Conservation (phyloP, 2,888 invertebrate species). For the Eupithecia pulchellata region DNA sequence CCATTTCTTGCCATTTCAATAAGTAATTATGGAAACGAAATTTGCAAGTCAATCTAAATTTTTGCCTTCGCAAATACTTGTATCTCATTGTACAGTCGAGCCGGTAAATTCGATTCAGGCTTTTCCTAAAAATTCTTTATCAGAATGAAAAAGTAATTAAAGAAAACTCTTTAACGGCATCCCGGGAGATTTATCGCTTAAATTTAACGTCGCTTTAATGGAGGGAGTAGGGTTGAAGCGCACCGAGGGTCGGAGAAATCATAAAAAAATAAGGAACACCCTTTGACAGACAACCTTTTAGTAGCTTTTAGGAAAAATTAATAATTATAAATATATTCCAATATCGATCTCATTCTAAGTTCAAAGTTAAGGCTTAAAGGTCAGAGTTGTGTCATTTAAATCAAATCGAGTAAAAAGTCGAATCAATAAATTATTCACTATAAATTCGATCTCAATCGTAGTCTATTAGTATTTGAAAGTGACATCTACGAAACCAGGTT, state of each 20-base stretch:
- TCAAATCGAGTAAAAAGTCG: not conserved
- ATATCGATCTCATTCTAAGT: not conserved
- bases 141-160: constrained; percentile 50
- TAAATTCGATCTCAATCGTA: not conserved
- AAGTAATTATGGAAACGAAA: constrained; percentile 14
- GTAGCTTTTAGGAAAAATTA: not conserved
- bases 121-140: constrained; percentile 43
- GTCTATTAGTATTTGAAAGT: not conserved
- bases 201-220: constrained; percentile 46
- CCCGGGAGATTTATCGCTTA: constrained; percentile 47
- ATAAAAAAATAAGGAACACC: not conserved
- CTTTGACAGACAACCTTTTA: not conserved
- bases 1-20: constrained; percentile 11
- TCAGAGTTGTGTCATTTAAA: not conserved
- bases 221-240: constrained; percentile 29
- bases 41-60: constrained; percentile 23
- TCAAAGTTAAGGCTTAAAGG: not conserved
- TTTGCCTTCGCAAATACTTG: constrained; percentile 18
- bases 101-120: constrained; percentile 39
- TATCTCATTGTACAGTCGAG: constrained; percentile 19
- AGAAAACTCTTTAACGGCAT: constrained; percentile 49
- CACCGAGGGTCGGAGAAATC: not conserved
- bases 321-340: not conserved
- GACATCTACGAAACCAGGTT: not conserved
- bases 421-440: not conserved